Percentiles rank a stretch among this genome's conserved stretches.
phyloP scores from a whole-genome alignment of 2,888 invertebrate species.

The Uropetala carovei region DNA sequence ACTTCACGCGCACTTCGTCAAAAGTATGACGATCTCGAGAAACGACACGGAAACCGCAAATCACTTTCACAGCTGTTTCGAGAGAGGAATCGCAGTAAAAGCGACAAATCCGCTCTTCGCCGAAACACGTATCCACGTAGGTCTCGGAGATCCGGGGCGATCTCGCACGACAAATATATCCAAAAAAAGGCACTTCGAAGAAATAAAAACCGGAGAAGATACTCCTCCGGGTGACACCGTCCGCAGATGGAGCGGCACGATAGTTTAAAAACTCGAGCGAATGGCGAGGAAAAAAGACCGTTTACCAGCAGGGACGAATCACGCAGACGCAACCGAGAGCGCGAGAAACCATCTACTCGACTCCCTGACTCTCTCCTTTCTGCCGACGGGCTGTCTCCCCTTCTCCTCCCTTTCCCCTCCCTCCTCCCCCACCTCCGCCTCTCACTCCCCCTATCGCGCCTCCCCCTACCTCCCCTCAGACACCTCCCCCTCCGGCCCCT shows the following conservation, averaged over 20 bases:
- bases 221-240: not conserved
- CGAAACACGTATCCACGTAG: not conserved
- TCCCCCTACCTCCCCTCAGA: not conserved
- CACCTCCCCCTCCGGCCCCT: not conserved
- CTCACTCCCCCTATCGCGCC: not conserved
- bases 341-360: constrained; percentile 27
- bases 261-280: not conserved
- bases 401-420: not conserved
- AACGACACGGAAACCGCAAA: not conserved
- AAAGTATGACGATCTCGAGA: not conserved
- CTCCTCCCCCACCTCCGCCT: not conserved
- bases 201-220: not conserved
- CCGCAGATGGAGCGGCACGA: not conserved
- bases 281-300: not conserved
- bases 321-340: not conserved
- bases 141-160: not conserved
- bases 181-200: not conserved
- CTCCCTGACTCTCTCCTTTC: constrained; percentile 36
- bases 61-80: constrained; percentile 19
- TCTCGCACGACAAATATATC: not conserved
- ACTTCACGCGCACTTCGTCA: constrained; percentile 19
- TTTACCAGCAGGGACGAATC: not conserved
- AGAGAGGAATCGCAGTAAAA: not conserved
- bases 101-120: not conserved
- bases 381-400: constrained; percentile 34